Evolutionary conservation across 1,140 invertebrate genomes (phyloP).

Genomic region (Nixonia krombeini): DNA sequence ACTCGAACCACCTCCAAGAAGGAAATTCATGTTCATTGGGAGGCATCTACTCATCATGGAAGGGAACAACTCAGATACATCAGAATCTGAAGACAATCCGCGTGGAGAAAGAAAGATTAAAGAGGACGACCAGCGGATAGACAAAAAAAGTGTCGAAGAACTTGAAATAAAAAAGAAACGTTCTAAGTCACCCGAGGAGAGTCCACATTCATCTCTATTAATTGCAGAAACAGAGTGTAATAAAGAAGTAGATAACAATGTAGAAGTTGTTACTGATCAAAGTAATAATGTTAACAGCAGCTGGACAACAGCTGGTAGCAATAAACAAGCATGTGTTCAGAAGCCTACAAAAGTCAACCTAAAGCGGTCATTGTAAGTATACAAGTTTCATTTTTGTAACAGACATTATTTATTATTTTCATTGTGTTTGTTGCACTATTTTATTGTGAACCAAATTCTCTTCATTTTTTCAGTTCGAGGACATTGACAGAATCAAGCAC

Average conservation of each 20-base stretch:
- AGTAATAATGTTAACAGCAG: constrained; percentile 31
- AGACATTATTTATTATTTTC: too few species aligned
- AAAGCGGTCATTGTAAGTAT: constrained; percentile 67
- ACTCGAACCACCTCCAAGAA: too few species aligned
- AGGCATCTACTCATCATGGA: constrained; percentile 42
- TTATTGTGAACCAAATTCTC: too few species aligned
- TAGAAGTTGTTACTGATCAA: not conserved
- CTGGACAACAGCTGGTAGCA: constrained; percentile 15
- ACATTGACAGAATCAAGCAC: not conserved
- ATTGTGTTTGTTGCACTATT: too few species aligned
- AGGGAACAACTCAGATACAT: constrained; percentile 63
- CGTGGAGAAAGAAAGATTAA: constrained; percentile 34
- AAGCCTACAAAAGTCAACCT: constrained; percentile 66
- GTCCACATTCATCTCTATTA: constrained; percentile 23
- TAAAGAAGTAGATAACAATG: constrained; percentile 1
- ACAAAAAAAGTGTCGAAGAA: constrained; percentile 25
- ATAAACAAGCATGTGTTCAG: constrained; percentile 26
- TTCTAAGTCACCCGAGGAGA: constrained; percentile 30
- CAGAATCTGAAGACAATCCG: constrained; percentile 61
- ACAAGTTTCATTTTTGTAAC: too few species aligned
- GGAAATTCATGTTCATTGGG: constrained; percentile 49
- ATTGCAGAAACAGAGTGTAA: constrained; percentile 25
- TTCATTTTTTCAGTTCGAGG: not conserved
- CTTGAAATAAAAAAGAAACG: constrained; percentile 23
- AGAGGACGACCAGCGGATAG: constrained; percentile 11